Conservation (phyloP, 2,888 invertebrate genomes). For the Parascotia fuliginaria region DNA sequence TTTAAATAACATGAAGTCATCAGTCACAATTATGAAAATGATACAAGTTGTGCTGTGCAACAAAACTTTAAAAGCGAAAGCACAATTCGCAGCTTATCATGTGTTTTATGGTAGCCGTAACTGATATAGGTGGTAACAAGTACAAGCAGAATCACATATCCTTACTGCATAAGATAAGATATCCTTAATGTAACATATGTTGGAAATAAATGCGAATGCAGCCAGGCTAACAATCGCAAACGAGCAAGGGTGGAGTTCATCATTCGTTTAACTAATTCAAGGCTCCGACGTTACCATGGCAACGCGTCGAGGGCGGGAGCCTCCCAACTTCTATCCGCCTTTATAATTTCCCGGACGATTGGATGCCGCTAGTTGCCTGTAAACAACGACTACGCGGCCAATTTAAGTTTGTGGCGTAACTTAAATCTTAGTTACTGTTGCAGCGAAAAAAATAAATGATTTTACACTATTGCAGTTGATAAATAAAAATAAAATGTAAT, state of each 20-base stretch:
- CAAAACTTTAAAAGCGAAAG: not conserved
- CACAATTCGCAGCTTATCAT: not conserved
- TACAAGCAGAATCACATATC: not conserved
- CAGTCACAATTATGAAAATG: not conserved
- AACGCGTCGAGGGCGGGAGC: conserved; percentile 63
- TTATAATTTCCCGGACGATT: conserved; percentile 73
- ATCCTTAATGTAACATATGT: too few species aligned
- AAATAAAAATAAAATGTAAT: too few species aligned
- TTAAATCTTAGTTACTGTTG: conserved; percentile 36
- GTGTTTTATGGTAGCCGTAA: not conserved
- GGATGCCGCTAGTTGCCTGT: conserved; percentile 62
- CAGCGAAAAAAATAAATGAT: too few species aligned
- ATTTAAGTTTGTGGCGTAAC: conserved; percentile 61
- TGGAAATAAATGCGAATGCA: conserved; percentile 23
- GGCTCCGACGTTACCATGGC: conserved; percentile 65
- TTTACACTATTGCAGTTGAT: too few species aligned
- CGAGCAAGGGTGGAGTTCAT: conserved; percentile 64
- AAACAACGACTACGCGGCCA: conserved; percentile 64
- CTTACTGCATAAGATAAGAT: not conserved
- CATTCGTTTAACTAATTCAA: conserved; percentile 78
- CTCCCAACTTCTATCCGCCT: conserved; percentile 61
- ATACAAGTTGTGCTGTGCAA: not conserved
- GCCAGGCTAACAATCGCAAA: conserved; percentile 45
- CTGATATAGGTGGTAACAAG: not conserved
- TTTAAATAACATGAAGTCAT: not conserved